phyloP scores from a whole-genome alignment of 1,140 invertebrate species.

The Cylas formicarius region DNA sequence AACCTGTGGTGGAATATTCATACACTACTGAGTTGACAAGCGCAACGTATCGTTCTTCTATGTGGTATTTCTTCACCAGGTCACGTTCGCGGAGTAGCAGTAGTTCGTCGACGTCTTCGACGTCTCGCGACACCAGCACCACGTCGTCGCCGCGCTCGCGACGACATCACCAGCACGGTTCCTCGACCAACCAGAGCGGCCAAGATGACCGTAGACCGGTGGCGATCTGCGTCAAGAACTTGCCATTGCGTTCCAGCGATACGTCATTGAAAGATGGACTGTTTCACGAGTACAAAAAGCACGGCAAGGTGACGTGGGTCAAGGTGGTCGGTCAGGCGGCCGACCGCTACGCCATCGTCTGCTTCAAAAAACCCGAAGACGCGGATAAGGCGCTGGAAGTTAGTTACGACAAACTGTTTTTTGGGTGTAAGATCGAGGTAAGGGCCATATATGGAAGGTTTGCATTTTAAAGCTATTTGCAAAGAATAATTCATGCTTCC shows the following conservation, averaged over 20 bases:
- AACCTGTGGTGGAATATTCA: too few relatives aligned
- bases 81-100: constrained; percentile 47
- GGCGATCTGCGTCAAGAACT: constrained; percentile 86
- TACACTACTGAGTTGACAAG: background rate
- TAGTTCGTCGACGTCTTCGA: constrained; percentile 38
- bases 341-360: constrained; percentile 78
- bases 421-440: constrained; percentile 85
- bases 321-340: constrained; percentile 75
- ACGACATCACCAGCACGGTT: constrained; percentile 31
- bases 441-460: too few relatives aligned
- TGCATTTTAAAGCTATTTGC: too few relatives aligned
- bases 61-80: constrained; percentile 27
- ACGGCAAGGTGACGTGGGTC: constrained; percentile 94
- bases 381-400: constrained; percentile 91
- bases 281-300: constrained; percentile 98
- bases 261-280: constrained; percentile 93
- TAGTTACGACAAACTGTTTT: constrained; percentile 93
- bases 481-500: too few relatives aligned
- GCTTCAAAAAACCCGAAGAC: constrained; percentile 95
- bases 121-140: constrained; percentile 37
- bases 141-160: constrained; percentile 36
- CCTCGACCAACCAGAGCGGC: constrained; percentile 42
- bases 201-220: constrained; percentile 68
- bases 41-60: background rate
- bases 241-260: constrained; percentile 82